Evolutionary conservation across 64 coral and sea anemone species (phyloP), one percentile per base, ranked within the genome.

Genomic region (Pocillopora damicornis): DNA sequence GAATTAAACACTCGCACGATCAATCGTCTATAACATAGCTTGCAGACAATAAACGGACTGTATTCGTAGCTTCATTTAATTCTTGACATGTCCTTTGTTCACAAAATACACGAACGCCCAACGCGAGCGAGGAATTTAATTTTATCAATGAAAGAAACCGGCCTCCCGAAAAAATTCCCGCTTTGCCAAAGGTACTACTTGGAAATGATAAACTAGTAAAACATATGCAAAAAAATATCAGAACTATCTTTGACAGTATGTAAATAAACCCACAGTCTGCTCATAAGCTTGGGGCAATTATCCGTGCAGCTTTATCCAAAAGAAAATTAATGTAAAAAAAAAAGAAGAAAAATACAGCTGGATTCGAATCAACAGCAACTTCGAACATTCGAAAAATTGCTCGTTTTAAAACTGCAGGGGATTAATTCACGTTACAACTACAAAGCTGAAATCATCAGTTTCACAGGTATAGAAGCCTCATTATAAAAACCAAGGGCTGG

Each of bases 1-100:
- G 7, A 51, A 51, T 51, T 16, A 1, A 82, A 65, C 34, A 66
- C 61, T n/a, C 14, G 16, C 62, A 9, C 42, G 81, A 20, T 85
- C 37, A 82, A 82, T 17, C 64, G 80, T 71, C 64, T 22, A 85
- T 85, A 85, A 85, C 69, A 85, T 85, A n/a, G 63, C 81, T 42
- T 65, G 69, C 37, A 68, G 38, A 85, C 38, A 71, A 56, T 65
- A 23, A 23, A 7, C 22, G 0, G 22, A n/a, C 20, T 5, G 1
- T 71, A 20, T 23, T 71, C 7, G 42, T 51, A 51, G 42, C 42
- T 51, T 51, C 7, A 51, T 20, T 73, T 26, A 25, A 73, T 73
- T 16, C 30, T 73, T 73, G 10, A 20, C 11, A 73, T 23, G 20
- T 73, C 69, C n/a, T 73, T 26, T 20, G 20, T 0, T 4, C 69